phyloP scores from a whole-genome alignment of 2,113 vertebrate species.

The Ammodramus savannarum region DNA sequence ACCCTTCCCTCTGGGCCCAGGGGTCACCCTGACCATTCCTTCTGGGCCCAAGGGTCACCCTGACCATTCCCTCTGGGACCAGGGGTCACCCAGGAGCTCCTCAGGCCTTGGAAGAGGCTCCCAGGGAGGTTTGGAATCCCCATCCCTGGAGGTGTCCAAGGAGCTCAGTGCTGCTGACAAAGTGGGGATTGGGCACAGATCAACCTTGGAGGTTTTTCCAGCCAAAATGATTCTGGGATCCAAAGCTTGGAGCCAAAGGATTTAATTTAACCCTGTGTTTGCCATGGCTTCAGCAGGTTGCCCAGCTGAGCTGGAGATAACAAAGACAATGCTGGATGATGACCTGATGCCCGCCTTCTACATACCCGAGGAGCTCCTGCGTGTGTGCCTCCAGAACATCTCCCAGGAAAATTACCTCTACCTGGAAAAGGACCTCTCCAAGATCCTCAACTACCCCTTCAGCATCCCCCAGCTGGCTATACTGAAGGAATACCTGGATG shows the following conservation, averaged over 20 bases:
- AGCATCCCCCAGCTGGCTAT: slow-evolving; percentile 35
- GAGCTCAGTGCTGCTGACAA: neutral
- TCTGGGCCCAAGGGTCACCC: fast-evolving
- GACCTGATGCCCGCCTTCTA: neutral
- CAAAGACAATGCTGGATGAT: fast-evolving
- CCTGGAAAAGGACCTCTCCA: neutral
- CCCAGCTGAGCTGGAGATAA: neutral
- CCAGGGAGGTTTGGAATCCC: neutral
- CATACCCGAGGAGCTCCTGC: neutral
- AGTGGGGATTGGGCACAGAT: fast-evolving
- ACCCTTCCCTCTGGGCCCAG: no score
- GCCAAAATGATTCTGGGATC: neutral
- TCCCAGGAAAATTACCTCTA: neutral
- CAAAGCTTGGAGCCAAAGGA: neutral
- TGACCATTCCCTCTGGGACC: neutral
- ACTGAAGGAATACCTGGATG: slow-evolving; percentile 52
- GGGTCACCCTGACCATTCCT: fast-evolving
- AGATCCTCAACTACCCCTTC: slow-evolving; percentile 38
- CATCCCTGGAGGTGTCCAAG: neutral
- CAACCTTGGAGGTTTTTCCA: neutral
- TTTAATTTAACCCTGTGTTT: neutral
- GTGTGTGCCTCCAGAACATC: slow-evolving; percentile 15
- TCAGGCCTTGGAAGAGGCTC: neutral
- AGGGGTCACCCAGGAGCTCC: neutral
- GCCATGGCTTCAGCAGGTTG: neutral